These are phyloP conservation scores for Tetramorium bicarinatum DNA, from an alignment of 2,888 invertebrate genomes.

Conservation along the genomic window DNA sequence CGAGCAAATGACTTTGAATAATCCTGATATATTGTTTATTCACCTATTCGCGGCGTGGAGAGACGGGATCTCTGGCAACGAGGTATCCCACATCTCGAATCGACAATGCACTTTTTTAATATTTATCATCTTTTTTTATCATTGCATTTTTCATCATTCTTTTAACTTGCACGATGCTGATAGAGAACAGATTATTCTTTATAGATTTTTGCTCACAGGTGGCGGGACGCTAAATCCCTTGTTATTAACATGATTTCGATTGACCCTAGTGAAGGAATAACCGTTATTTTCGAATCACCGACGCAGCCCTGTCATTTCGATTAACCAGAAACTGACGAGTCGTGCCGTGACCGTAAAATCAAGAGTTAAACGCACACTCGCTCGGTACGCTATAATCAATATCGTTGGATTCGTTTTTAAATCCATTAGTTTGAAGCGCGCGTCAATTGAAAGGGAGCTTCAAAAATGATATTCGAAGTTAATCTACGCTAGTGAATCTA, in stretches of 20 bases:
- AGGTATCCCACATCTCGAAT: conserved; percentile 5
- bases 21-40: conserved; percentile 77
- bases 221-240: conserved; percentile 63
- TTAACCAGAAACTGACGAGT: conserved; percentile 69
- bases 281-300: conserved; percentile 72
- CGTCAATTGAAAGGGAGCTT: conserved; percentile 16
- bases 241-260: conserved; percentile 69
- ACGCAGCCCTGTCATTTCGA: conserved; percentile 72
- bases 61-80: conserved; percentile 57
- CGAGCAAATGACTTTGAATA: conserved; percentile 75
- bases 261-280: conserved; percentile 65
- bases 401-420: conserved; percentile 60
- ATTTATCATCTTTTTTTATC: neutral
- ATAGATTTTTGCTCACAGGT: conserved; percentile 39
- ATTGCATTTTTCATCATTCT: neutral
- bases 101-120: neutral
- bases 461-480: conserved; percentile 28
- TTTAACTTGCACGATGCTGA: conserved; percentile 37
- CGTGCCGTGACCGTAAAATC: conserved; percentile 67
- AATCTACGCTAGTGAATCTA: neutral
- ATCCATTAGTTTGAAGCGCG: conserved; percentile 60
- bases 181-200: conserved; percentile 21
- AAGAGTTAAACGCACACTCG: conserved; percentile 60
- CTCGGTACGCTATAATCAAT: conserved; percentile 66
- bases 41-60: conserved; percentile 60